Base-by-base conservation (phyloP, 2,888 invertebrate species). In the Phaedon cochleariae region DNA sequence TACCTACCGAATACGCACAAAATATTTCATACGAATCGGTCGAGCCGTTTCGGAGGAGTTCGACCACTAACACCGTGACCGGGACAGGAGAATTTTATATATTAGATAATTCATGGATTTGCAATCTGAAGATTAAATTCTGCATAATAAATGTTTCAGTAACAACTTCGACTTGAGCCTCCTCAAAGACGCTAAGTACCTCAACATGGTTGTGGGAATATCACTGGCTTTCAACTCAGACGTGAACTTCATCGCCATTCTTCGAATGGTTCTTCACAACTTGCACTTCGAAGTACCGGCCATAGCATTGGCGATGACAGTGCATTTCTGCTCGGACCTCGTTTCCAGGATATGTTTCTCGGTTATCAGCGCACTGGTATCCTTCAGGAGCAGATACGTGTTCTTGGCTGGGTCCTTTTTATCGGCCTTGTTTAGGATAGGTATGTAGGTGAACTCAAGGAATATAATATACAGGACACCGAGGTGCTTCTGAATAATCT, bases 161-260 rank as follows among this genome's bases (percentile, higher is more conserved):
- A 61, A 62, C 18, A 12, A 34, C 61, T 81, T 90, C 29, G 90
- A 90, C 76, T 79, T 91, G 64, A 86, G 86, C 0, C 81, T 91
- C 7, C 79, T 91, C 6, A 90, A 89, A 76, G 87, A 90, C 71
- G 84, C 85, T 15, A 84, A 88, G 26, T 91, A 89, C 73, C 86
- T 91, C 7, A 92, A 91, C 77, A 90, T 92, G 63, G 87, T 89
- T 55, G 79, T 91, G 31, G 93, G 92, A 41, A 86, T 91, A 77
- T 87, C 91, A 0, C 85, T 92, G 62, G 87, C 89, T 2, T 86
- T 90, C 66, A 89, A 89, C 62, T 87, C 91, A 4, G 92, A 93
- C 79, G 85, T 89, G 46, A 89, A 89, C 0, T 93, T 93, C 78
- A 87, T 90, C 71, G 89, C 90, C 0, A 77, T 93, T 57, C 87